Evolutionary conservation across 2,888 invertebrate genomes (phyloP), one percentile per base, ranked within the genome.

Genomic region (Eupithecia centaureata): DNA sequence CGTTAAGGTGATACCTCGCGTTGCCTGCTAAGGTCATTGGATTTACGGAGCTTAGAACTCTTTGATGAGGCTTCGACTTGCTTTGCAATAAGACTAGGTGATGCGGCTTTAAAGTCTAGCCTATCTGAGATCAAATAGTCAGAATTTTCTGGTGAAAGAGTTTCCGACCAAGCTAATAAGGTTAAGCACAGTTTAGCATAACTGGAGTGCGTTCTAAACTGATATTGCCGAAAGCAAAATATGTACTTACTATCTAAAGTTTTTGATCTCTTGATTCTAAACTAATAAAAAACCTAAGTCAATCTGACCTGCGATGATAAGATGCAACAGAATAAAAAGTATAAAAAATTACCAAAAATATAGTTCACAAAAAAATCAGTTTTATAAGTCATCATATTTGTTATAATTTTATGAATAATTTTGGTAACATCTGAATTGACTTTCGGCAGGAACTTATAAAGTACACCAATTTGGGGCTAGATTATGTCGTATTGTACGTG

Each of bases 31-130:
- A 30, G 65, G 65, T 68, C 68, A 68, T 59, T 68, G 64, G 52
- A 68, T 68, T 68, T 67, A 33, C 42, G 28, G 70, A 61, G 73
- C 73, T 77, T 72, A 74, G 68, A 56, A n/a, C 30, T 56, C 54
- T 56, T 56, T 10, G 8, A 30, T n/a, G n/a, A n/a, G n/a, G n/a
- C n/a, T n/a, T n/a, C n/a, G 15, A 15, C 13, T 25, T 28, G n/a
- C 18, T 28, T 47, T 22, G 47, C 10, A 2, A 22, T 12, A 22
- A 47, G 22, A 22, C 4, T n/a, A 22, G 47, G 47, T 47, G 47
- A 47, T 10, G 12, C 1, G 5, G 5, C 38, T 5, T 15, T 38
- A 38, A 38, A 38, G 5, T 38, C n/a, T n/a, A 15, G n/a, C 10
- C 38, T 42, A 42, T 3, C 10, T 42, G 8, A 18, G 2, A 18